phyloP scores from a whole-genome alignment of 1,140 invertebrate species.

The Rhopalosiphum padi region DNA sequence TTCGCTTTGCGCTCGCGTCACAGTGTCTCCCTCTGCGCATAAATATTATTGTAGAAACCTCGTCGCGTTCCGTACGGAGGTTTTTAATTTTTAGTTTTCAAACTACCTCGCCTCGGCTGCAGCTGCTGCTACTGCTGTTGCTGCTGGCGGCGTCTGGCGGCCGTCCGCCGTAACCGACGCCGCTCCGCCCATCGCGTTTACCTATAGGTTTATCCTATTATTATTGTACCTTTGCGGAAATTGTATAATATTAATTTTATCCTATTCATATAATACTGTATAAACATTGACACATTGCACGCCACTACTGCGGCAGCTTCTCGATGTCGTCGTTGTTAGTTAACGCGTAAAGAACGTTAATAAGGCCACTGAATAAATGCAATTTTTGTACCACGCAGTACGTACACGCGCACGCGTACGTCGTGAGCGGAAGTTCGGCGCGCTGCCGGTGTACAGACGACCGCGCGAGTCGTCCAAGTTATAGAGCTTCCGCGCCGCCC shows the following conservation, averaged over 20 bases:
- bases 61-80: not conserved
- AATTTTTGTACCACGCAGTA: not conserved
- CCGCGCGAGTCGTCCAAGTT: not conserved
- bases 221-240: not conserved
- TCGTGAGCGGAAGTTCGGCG: not conserved
- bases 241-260: not conserved
- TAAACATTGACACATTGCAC: too few relatives aligned
- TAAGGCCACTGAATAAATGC: not conserved
- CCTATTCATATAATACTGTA: not conserved
- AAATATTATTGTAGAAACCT: not conserved
- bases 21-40: not conserved
- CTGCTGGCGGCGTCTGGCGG: not conserved
- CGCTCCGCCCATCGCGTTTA: not conserved
- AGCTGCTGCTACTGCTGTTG: not conserved
- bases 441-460: not conserved
- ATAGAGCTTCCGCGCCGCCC: too few relatives aligned
- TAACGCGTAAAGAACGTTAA: not conserved
- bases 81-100: not conserved
- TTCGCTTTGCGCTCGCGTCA: not conserved
- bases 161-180: not conserved
- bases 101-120: not conserved
- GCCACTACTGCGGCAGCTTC: not conserved
- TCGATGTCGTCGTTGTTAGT: not conserved
- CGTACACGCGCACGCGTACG: not conserved
- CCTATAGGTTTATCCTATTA: not conserved